Evolutionary conservation across 2,888 invertebrate genomes (phyloP), one percentile per base, ranked within the genome.

Genomic region (Pseudococcus longispinus): DNA sequence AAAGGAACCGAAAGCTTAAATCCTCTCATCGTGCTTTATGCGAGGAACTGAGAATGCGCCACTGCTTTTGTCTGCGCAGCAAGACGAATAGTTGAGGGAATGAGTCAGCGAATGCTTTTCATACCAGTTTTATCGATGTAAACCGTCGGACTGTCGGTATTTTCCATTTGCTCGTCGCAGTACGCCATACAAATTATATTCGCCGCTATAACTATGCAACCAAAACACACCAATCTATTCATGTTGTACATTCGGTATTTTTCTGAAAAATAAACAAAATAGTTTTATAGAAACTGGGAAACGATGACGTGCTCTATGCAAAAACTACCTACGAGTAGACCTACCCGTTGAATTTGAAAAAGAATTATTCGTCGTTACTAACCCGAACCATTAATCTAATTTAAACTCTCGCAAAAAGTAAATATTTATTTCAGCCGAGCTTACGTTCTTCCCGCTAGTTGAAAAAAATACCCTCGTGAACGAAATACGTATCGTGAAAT

Each of bases 381-480:
- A 70, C 29, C 70, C 70, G 26, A 70, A 20, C 70, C 29, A 70
- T 70, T 70, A 70, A 70, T 70, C 77, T 80, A 80, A 42, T 42
- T 80, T 80, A 80, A 80, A 18, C 77, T 74, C 74, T 42, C 20
- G 77, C 77, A 20, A 80, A 80, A 80, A 80, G 42, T 80, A 80
- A 80, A 80, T 80, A 80, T 80, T 80, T 80, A 80, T 80, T 80
- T 80, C 77, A n/a, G 42, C 37, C 77, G 20, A 80, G 77, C 37
- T 20, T 42, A 74, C 32, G 74, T 74, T 74, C 32, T 32, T 29
- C 70, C 29, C 23, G 13, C 18, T 13, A 26, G 1, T 9, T 15
- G 4, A 8, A 70, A 29, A 70, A 70, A 70, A 70, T 15, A 18
- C 70, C 29, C 26, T 70, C 70, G 29, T 29, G 26, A n/a, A n/a